Evolutionary conservation across 1,140 invertebrate genomes (phyloP).

Genomic region (Heliothis virescens): DNA sequence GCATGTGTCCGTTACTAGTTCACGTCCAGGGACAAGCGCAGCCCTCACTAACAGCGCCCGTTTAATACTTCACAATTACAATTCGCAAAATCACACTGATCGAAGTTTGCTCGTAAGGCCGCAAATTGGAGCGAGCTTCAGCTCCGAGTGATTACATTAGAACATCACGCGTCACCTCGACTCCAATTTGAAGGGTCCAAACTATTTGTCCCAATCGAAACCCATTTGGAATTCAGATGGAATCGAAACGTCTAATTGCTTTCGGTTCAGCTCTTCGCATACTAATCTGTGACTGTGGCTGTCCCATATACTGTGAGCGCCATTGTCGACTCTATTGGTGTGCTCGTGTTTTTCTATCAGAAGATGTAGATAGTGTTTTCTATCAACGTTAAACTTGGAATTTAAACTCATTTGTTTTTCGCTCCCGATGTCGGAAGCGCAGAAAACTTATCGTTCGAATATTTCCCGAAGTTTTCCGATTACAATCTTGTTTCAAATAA

Average conservation of each 20-base stretch:
- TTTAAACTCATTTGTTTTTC: conserved; percentile 8
- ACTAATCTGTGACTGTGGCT: conserved; percentile 48
- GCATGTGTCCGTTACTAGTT: background rate
- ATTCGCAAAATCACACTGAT: conserved; percentile 35
- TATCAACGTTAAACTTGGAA: background rate
- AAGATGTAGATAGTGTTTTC: background rate
- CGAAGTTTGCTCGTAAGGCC: conserved; percentile 30
- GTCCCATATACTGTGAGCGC: conserved; percentile 5
- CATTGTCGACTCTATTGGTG: conserved; percentile 14
- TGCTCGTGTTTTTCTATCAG: background rate
- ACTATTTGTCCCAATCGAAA: conserved; percentile 53
- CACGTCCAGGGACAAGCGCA: background rate
- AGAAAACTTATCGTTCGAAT: conserved; percentile 15
- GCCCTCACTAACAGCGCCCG: background rate
- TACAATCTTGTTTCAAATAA: conserved; percentile 34
- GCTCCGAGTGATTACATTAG: conserved; percentile 52
- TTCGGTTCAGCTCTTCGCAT: conserved; percentile 52
- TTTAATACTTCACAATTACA: conserved; percentile 33
- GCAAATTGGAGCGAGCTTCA: conserved; percentile 37
- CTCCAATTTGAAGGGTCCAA: conserved; percentile 52
- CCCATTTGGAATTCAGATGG: conserved; percentile 56
- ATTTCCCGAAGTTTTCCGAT: conserved; percentile 20
- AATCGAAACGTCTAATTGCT: conserved; percentile 56
- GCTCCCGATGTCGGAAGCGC: background rate
- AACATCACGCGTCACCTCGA: conserved; percentile 54